Evolutionary conservation across 2,113 vertebrate species (phyloP).

Genomic region (Festucalex cinctus): DNA sequence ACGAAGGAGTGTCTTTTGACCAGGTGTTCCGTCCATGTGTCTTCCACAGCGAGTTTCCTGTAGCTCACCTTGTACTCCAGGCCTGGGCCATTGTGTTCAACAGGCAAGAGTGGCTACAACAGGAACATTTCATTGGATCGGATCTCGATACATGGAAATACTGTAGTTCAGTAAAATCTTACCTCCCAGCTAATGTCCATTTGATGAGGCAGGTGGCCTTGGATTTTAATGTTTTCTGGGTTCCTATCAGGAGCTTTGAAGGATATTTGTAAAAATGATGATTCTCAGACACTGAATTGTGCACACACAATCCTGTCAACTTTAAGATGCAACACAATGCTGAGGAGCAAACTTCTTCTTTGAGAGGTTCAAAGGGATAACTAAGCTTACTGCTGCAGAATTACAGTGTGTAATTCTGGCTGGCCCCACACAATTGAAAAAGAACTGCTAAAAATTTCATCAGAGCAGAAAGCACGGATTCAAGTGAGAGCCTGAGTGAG

Average conservation of each 20-base stretch:
- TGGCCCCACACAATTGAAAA: conserved; percentile 17
- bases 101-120: conserved; percentile 77
- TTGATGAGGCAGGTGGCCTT: conserved; percentile 85
- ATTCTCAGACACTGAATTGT: neutral
- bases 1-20: conserved; percentile 80
- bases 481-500: conserved; percentile 8
- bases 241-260: conserved; percentile 89
- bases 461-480: conserved; percentile 27
- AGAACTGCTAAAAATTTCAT: conserved; percentile 9
- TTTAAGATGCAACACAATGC: neutral
- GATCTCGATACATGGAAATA: neutral
- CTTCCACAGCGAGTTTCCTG: conserved; percentile 74
- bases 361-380: conserved; percentile 9
- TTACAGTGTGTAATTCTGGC: neutral
- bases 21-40: conserved; percentile 79
- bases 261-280: conserved; percentile 20
- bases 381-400: neutral
- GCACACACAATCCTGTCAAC: too few relatives aligned
- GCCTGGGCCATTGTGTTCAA: conserved; percentile 85
- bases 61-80: conserved; percentile 90
- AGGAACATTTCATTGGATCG: neutral
- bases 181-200: conserved; percentile 98
- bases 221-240: conserved; percentile 84
- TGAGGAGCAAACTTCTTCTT: neutral
- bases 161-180: conserved; percentile 9